phyloP scores from a whole-genome alignment of 1,140 invertebrate genomes.

The Drosophila nannoptera region DNA sequence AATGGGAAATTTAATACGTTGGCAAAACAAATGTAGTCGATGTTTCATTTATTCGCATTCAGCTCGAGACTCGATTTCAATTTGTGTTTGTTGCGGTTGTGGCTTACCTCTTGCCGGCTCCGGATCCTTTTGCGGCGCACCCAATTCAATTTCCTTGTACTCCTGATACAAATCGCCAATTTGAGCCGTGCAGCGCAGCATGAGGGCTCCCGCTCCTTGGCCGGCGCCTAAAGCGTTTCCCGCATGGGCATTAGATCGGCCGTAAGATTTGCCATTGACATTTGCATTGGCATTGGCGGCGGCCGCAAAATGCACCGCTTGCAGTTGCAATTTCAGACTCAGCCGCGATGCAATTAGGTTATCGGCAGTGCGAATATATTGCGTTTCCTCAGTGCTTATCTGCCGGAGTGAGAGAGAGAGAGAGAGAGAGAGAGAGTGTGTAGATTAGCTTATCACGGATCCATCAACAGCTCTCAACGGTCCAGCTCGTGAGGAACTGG shows the following conservation, averaged over 20 bases:
- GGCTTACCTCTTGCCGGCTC: slow-evolving; percentile 81
- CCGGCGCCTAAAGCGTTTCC: slow-evolving; percentile 45
- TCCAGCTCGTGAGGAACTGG: background rate
- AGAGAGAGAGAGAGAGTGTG: background rate
- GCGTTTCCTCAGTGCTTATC: slow-evolving; percentile 67
- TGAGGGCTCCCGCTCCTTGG: slow-evolving; percentile 63
- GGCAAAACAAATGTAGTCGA: slow-evolving; percentile 19
- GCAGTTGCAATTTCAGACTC: slow-evolving; percentile 78
- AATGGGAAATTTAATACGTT: slow-evolving; percentile 41
- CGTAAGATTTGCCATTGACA: slow-evolving; percentile 39
- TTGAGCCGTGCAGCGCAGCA: slow-evolving; percentile 81
- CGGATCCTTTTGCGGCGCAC: slow-evolving; percentile 80
- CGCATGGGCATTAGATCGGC: slow-evolving; percentile 40
- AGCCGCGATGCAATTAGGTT: slow-evolving; percentile 73
- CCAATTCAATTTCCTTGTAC: slow-evolving; percentile 80
- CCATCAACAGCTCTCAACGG: slow-evolving; percentile 1
- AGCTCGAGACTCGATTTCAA: background rate
- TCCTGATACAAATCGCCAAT: slow-evolving; percentile 81
- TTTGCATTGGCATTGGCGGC: slow-evolving; percentile 50
- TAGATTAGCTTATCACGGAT: slow-evolving; percentile 20
- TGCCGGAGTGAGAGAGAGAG: slow-evolving; percentile 19
- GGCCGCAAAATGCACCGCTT: slow-evolving; percentile 68
- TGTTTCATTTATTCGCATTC: slow-evolving; percentile 11
- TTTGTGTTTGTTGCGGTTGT: slow-evolving; percentile 38
- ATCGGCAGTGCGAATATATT: slow-evolving; percentile 75